A percentile compares a stretch with the other conserved stretches of the same genome.
These are phyloP conservation scores for Stomorhina lunata DNA, from an alignment of 2,888 invertebrate species.

Conservation along the genomic window DNA sequence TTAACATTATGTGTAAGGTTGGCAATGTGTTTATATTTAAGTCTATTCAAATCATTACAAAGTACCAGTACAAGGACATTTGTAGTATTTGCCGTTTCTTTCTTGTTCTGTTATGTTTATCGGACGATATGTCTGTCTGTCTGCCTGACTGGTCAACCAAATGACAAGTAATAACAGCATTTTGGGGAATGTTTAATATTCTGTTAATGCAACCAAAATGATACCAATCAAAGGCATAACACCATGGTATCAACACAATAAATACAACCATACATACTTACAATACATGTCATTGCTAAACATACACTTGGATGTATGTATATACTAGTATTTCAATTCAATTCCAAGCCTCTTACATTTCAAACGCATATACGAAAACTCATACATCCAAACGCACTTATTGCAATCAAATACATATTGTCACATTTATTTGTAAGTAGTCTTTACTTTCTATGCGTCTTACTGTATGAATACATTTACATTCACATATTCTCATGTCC, in stretches of 20 bases:
- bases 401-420: constrained; percentile 4
- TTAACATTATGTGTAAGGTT: constrained; percentile 37
- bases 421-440: neutral
- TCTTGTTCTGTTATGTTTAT: no score
- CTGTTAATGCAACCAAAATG: constrained; percentile 59
- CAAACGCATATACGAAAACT: no score
- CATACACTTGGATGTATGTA: no score
- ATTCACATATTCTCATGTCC: neutral
- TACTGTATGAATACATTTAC: neutral
- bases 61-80: neutral
- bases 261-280: neutral
- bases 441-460: no score
- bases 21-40: neutral
- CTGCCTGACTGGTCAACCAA: constrained; percentile 41
- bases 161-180: constrained; percentile 62
- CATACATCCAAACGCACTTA: neutral
- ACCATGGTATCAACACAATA: constrained; percentile 27
- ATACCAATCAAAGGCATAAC: constrained; percentile 59
- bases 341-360: neutral
- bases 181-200: constrained; percentile 60
- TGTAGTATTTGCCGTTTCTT: neutral
- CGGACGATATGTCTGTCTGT: no score
- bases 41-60: neutral
- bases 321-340: constrained; percentile 25
- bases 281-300: constrained; percentile 6